Evolutionary conservation across 2,113 vertebrate genomes (phyloP), one percentile per base, ranked within the genome.

Genomic region (Paedocypris sp.): DNA sequence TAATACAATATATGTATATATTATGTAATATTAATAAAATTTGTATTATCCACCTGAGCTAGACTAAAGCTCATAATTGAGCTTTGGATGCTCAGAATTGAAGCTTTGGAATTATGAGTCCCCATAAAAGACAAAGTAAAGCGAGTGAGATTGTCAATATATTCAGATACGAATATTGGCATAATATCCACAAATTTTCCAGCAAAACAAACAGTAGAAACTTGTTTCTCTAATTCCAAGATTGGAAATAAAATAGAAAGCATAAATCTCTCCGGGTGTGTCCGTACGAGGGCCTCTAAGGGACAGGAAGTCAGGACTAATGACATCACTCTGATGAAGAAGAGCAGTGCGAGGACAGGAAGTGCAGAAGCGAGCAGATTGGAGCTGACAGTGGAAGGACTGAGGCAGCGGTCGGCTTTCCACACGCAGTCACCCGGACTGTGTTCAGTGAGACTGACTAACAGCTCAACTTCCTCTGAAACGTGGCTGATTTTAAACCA

Each of bases 301-400:
- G 60, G 47, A 59, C 60, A 68, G 26, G 39, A 22, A 60, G 57
- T 68, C 60, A 52, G 47, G 43, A 36, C 26, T 26, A 29, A 68
- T 68, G 56, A 59, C 28, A 59, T 68, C 66, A 43, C 16, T 10
- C 16, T 43, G 18, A 20, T 25, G 39, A 46, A 59, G 45, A 42
- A 48, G 41, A 33, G 38, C 10, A 26, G 22, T 47, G 11, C 15
- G 43, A 36, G 51, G 51, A 64, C 62, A 64, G 16, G 6, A 41
- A 26, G 32, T 18, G 43, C 52, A 49, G 28, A 23, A 25, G 39
- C 46, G 46, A 25, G 11, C 23, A 39, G 53, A 68, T 64, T 51
- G 6, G 47, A 59, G 42, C 4, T 64, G 66, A 68, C 66, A 68
- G 51, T 15, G 25, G 28, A 26, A 51, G 60, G 47, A 50, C 23